phyloP scores from a whole-genome alignment of 2,888 invertebrate species.

The Watsonalla binaria region DNA sequence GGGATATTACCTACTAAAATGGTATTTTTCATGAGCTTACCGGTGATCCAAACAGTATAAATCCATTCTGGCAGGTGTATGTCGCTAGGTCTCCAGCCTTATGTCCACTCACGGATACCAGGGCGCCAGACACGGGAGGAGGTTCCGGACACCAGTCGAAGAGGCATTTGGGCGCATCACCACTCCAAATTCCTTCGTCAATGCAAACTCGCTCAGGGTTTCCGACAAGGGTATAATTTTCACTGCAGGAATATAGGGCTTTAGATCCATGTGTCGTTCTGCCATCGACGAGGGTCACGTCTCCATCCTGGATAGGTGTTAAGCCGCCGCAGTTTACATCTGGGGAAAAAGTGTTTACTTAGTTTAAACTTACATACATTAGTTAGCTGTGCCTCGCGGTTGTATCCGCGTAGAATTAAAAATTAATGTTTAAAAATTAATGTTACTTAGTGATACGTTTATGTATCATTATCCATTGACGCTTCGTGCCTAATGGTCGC shows the following conservation, averaged over 20 bases:
- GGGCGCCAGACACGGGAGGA: constrained; percentile 86
- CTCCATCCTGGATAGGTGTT: constrained; percentile 84
- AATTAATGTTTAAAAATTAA: no score
- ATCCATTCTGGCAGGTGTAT: constrained; percentile 90
- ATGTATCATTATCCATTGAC: no score
- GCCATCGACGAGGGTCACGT: constrained; percentile 81
- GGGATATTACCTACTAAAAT: not conserved
- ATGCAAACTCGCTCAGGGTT: constrained; percentile 84
- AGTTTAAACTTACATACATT: constrained; percentile 1
- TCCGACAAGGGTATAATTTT: constrained; percentile 91
- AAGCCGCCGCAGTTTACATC: constrained; percentile 90
- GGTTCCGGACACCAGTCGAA: constrained; percentile 94
- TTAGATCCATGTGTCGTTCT: constrained; percentile 89
- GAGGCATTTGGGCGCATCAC: constrained; percentile 87
- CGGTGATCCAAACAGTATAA: constrained; percentile 89
- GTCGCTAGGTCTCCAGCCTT: constrained; percentile 89
- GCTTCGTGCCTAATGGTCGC: no score
- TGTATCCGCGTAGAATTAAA: no score
- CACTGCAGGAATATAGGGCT: constrained; percentile 87
- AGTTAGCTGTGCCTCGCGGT: not conserved
- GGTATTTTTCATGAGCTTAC: constrained; percentile 64
- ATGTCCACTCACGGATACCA: constrained; percentile 83
- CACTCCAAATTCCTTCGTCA: constrained; percentile 87
- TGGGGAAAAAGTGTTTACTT: constrained; percentile 45
- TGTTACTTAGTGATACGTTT: no score